These are phyloP conservation scores for Atta colombica DNA, from an alignment of 1,140 invertebrate species.

Conservation along the genomic window DNA sequence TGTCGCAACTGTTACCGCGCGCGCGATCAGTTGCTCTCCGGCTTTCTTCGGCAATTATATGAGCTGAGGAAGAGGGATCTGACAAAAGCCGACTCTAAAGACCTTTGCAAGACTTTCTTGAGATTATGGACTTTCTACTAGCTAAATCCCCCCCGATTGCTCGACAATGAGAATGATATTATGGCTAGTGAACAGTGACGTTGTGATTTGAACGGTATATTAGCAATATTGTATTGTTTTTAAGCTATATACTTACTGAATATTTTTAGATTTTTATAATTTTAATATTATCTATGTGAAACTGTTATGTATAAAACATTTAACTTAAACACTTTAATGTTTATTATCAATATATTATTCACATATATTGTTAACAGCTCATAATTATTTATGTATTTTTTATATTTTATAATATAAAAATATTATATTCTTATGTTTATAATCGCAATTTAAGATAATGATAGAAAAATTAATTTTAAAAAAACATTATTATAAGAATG, in stretches of 20 bases:
- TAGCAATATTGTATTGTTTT: not conserved
- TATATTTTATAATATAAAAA: not conserved
- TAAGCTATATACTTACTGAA: not conserved
- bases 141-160: constrained; percentile 12
- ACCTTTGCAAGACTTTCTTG: constrained; percentile 42
- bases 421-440: not conserved
- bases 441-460: not conserved
- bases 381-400: not conserved
- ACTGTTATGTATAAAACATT: not conserved
- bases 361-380: not conserved
- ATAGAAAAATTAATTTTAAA: constrained; percentile 2
- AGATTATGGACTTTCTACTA: constrained; percentile 59
- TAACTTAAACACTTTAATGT: not conserved
- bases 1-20: constrained; percentile 68
- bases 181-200: not conserved
- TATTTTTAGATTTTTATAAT: not conserved
- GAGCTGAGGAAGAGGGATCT: constrained; percentile 11
- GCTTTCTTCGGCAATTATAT: constrained; percentile 38
- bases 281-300: not conserved
- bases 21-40: constrained; percentile 40
- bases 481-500: not conserved
- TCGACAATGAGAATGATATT: constrained; percentile 18
- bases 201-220: not conserved
- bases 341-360: not conserved
- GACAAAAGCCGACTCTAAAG: constrained; percentile 42